Base-by-base conservation (phyloP, 2,888 invertebrate genomes). In the Falcaria lacertinaria region DNA sequence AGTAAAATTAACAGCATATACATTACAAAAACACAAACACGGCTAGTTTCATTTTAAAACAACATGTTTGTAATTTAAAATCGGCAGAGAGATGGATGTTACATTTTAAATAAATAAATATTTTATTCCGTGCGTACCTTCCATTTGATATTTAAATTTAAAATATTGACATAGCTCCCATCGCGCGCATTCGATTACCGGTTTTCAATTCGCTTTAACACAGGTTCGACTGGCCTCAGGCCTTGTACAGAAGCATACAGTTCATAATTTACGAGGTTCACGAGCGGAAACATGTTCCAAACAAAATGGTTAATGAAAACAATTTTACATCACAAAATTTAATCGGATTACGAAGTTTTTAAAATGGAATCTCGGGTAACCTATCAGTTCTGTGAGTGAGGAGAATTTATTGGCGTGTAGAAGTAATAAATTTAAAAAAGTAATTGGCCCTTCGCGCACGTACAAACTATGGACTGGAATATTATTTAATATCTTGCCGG, bases 151-250 rank as follows among this genome's bases (percentile, higher is more conserved):
- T 86, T 85, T 83, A 85, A 81, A 85, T 85, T 79, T 84, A 81
- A 84, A 88, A 87, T 86, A 87, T 84, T 85, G 84, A 79, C 80
- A 80, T 77, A 75, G 78, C 79, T 81, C 70, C 82, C 87, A 84
- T 76, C 74, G 74, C 76, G 69, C 76, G 76, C 74, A 85, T 86
- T 86, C 87, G 88, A 88, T 88, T 87, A 86, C 86, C 82, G 82
- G 84, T 84, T 75, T 86, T 83, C 84, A 85, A 86, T 87, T 82
- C 80, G 80, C 77, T 87, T 85, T 81, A 82, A 87, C 80, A 76
- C 69, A 70, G 70, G 69, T 69, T 69, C 74, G 68, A 73, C 65
- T 63, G 64, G 80, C 87, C 79, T 66, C 64, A 72, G 81, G 89
- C 84, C 80, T 67, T 70, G 72, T 69, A 70, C 70, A 72, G 67